Evolutionary conservation across 2,888 invertebrate species (phyloP).

Genomic region (Caenorhabditis virilis): DNA sequence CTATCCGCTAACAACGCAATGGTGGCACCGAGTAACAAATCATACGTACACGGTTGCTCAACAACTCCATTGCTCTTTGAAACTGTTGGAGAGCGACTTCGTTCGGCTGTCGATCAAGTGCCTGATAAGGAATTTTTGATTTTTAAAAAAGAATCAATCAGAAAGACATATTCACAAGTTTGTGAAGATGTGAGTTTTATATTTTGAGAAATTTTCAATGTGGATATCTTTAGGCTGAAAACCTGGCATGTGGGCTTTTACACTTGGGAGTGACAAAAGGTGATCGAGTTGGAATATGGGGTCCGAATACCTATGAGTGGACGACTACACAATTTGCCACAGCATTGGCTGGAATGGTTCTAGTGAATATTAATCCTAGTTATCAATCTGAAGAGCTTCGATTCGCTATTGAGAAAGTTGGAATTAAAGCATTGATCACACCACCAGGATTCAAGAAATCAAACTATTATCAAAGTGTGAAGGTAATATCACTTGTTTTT

Average conservation of each 20-base stretch:
- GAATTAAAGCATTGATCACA: conserved; percentile 75
- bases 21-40: conserved; percentile 52
- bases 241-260: conserved; percentile 78
- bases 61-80: conserved; percentile 59
- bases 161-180: conserved; percentile 63
- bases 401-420: conserved; percentile 78
- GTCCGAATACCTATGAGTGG: conserved; percentile 81
- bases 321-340: conserved; percentile 77
- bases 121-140: conserved; percentile 66
- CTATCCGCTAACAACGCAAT: conserved; percentile 41
- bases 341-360: conserved; percentile 77
- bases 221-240: conserved; percentile 74
- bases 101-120: conserved; percentile 61
- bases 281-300: conserved; percentile 81
- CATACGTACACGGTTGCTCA: conserved; percentile 64
- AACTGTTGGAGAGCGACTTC: conserved; percentile 64
- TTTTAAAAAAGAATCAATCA: conserved; percentile 60
- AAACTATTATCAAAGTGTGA: conserved; percentile 74
- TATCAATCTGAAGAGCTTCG: conserved; percentile 78
- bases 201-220: neutral
- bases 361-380: conserved; percentile 80
- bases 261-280: conserved; percentile 77
- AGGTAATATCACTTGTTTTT: conserved; percentile 16
- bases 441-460: conserved; percentile 76
- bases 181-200: conserved; percentile 58